A percentile compares a stretch with the other conserved stretches of the same genome.
Evolutionary conservation across 2,888 invertebrate species (phyloP).

Genomic region (Temnothorax unifasciatus): DNA sequence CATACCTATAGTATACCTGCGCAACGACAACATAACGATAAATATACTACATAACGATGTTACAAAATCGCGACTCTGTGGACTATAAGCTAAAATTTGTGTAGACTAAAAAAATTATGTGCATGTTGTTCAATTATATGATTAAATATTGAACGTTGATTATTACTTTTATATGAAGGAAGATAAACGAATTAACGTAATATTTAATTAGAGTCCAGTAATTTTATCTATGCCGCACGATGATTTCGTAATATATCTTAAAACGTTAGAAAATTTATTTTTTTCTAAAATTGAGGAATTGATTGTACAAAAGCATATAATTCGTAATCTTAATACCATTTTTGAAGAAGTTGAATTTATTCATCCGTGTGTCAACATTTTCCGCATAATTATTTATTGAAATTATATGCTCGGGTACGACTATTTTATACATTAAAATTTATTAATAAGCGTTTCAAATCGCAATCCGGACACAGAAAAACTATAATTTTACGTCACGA

Average conservation of each 20-base stretch:
- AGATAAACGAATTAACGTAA: background rate
- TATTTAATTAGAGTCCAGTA: background rate
- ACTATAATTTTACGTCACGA: slow-evolving; percentile 3
- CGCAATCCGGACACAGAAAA: background rate
- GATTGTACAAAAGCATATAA: background rate
- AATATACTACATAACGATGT: no score
- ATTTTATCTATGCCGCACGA: background rate
- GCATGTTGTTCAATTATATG: no score
- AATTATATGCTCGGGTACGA: background rate
- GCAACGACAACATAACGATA: no score
- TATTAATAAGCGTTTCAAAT: background rate
- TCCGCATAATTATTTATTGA: slow-evolving; percentile 5
- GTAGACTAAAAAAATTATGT: no score
- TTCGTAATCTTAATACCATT: background rate
- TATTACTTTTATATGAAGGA: background rate
- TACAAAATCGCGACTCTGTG: no score
- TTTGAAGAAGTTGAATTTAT: background rate
- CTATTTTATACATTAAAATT: slow-evolving; percentile 13
- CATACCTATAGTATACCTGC: no score
- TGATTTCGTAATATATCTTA: background rate
- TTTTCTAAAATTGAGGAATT: background rate
- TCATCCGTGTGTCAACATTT: slow-evolving; percentile 1
- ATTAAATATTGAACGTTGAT: background rate
- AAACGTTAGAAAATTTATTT: slow-evolving; percentile 9
- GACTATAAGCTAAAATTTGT: background rate